phyloP scores from a whole-genome alignment of 2,797 vertebrate species.

The Ceryle rudis region DNA sequence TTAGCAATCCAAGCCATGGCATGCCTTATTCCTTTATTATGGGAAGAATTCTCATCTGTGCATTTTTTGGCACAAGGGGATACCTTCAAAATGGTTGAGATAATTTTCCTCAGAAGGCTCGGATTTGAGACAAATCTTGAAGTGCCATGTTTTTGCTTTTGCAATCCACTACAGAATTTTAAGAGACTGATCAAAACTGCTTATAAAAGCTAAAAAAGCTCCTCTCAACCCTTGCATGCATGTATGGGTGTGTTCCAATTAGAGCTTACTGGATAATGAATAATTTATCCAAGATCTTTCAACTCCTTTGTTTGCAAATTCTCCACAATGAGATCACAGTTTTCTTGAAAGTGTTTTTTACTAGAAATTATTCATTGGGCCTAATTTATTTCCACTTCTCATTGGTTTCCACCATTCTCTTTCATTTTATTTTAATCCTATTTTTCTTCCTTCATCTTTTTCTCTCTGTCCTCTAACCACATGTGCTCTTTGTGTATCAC shows the following conservation, averaged over 20 bases:
- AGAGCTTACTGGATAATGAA: neutral
- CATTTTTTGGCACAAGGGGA: neutral
- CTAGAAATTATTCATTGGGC: neutral
- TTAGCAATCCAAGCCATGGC: neutral
- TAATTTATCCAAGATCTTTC: neutral
- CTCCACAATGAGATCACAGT: neutral
- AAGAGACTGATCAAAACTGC: neutral
- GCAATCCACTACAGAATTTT: neutral
- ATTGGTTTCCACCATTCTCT: neutral
- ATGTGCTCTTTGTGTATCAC: neutral
- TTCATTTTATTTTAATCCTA: neutral
- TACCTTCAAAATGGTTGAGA: neutral
- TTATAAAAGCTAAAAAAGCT: neutral
- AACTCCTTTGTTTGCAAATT: slow-evolving; percentile 1
- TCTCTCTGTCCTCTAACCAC: neutral
- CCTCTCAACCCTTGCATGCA: neutral
- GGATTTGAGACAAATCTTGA: neutral
- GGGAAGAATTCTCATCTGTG: neutral
- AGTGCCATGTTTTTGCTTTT: neutral
- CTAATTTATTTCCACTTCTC: neutral
- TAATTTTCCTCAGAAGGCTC: neutral
- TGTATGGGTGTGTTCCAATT: neutral
- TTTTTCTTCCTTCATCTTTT: neutral
- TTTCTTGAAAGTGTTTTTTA: neutral
- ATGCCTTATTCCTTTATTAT: neutral